Evolutionary conservation across 1,140 invertebrate species (phyloP), one percentile per base, ranked within the genome.

Genomic region (Philotrypesis tridentata): DNA sequence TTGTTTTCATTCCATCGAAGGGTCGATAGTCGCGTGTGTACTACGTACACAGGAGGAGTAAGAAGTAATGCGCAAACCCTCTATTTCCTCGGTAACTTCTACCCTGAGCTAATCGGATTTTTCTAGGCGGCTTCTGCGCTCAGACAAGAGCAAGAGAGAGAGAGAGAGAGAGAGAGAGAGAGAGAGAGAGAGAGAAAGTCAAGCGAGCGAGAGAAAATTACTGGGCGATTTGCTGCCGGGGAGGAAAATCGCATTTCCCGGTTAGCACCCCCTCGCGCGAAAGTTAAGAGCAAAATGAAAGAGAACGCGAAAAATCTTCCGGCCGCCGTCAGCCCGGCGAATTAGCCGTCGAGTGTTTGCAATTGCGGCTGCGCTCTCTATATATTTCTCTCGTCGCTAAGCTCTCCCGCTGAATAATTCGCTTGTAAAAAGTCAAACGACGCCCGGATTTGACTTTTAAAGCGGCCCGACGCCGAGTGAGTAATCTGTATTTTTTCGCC

Each of bases 21-120:
- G 40, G 40, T 79, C 33, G 37, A 1, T 21, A 33, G 33, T 17
- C 72, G 48, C 37, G 12, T 48, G 71, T 81, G 37, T 61, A 55
- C 25, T n/a, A 60, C 29, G 37, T 17, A 67, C n/a, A 63, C n/a
- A 63, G 29, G 48, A 21, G 27, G 60, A 73, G 33, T 17, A 33
- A 43, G 61, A 65, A 33, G 23, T 21, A 79, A 40, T 70, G 48
- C 17, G 33, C 23, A 29, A 65, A 43, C 21, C 27, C 67, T 33
- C 29, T 79, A 61, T 79, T 61, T 79, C 43, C 70, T 29, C 23
- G 27, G 71, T 74, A 73, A 63, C 70, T 48, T 75, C 31, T 68
- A 76, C 37, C 79, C 40, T 37, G 27, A 21, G 33, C 76, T 87
- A 87, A 87, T 87, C 85, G 86, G 85, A 87, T 87, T 87, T 84